Conservation (phyloP, 35 echinoderm and acorn worm species). For the Apostichopus parvimensis region DNA sequence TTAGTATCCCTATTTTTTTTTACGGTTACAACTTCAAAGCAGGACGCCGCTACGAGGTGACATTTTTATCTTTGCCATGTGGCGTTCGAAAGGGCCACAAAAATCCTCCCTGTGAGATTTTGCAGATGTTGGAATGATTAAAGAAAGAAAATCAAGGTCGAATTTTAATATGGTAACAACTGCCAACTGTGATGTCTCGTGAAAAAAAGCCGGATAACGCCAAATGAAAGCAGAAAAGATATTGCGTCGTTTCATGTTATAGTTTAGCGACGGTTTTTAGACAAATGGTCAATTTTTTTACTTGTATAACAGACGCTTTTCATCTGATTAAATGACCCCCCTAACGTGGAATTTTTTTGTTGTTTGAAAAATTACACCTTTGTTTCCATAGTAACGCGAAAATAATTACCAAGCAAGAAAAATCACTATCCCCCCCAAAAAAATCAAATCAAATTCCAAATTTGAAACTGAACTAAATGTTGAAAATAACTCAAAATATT, state of each 20-base stretch:
- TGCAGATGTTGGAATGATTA: constrained; percentile 51
- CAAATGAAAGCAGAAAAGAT: constrained; percentile 29
- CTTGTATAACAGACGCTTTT: not conserved
- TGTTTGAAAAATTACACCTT: no score
- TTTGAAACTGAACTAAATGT: not conserved
- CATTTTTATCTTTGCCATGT: constrained; percentile 51
- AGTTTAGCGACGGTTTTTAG: no score
- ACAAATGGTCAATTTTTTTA: no score
- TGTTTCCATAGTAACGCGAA: not conserved
- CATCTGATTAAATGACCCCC: not conserved
- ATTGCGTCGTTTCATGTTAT: not conserved
- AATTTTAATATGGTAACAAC: constrained; percentile 29
- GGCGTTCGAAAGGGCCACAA: constrained; percentile 22
- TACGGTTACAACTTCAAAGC: constrained; percentile 53
- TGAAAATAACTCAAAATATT: not conserved
- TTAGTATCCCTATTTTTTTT: constrained; percentile 20
- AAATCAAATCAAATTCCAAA: no score
- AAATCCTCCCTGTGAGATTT: constrained; percentile 32
- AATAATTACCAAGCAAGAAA: not conserved
- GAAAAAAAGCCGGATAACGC: constrained; percentile 18
- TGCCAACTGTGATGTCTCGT: constrained; percentile 21
- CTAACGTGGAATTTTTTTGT: not conserved
- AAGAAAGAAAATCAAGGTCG: constrained; percentile 48
- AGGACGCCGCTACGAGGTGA: constrained; percentile 40
- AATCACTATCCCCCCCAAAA: not conserved